A percentile compares a stretch with the other conserved stretches of the same genome.
phyloP scores from a whole-genome alignment of 2,113 vertebrate species.

The Tragelaphus scriptus region DNA sequence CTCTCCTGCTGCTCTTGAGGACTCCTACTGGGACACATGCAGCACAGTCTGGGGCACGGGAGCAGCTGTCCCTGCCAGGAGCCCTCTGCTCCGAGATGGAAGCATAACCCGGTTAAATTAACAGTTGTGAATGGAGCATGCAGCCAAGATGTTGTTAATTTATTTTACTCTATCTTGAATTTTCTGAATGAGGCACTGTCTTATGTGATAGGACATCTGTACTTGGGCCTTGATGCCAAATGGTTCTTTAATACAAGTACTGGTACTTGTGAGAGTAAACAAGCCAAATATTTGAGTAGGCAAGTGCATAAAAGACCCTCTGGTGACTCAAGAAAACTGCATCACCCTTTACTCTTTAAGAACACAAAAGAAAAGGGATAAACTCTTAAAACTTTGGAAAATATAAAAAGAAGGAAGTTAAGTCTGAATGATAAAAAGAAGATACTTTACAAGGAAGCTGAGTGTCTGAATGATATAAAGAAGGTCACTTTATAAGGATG shows the following conservation, averaged over 20 bases:
- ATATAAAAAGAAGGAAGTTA: not conserved
- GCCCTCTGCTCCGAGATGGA: slow-evolving; percentile 40
- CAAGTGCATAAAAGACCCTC: not conserved
- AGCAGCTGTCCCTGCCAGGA: slow-evolving; percentile 65
- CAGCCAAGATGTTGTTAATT: slow-evolving; percentile 49
- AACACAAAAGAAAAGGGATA: not conserved
- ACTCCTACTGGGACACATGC: slow-evolving; percentile 25
- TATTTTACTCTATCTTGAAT: slow-evolving; percentile 36
- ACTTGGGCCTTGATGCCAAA: slow-evolving; percentile 1
- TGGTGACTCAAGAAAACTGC: not conserved
- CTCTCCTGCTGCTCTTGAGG: slow-evolving; percentile 38
- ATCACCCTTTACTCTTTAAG: not conserved
- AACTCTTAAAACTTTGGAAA: not conserved
- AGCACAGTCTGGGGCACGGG: slow-evolving; percentile 31
- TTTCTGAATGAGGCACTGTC: slow-evolving; percentile 57
- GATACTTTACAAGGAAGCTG: not conserved
- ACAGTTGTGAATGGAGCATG: slow-evolving; percentile 60
- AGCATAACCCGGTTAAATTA: slow-evolving; percentile 64
- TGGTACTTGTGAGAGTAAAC: not conserved
- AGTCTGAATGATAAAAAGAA: not conserved
- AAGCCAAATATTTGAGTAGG: not conserved
- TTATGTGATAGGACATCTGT: slow-evolving; percentile 35
- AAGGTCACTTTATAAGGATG: not conserved
- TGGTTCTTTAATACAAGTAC: slow-evolving; percentile 3
- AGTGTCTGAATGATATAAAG: not conserved